Conservation (phyloP, 2,888 invertebrate species). For the Drosophila parthenogenetica region DNA sequence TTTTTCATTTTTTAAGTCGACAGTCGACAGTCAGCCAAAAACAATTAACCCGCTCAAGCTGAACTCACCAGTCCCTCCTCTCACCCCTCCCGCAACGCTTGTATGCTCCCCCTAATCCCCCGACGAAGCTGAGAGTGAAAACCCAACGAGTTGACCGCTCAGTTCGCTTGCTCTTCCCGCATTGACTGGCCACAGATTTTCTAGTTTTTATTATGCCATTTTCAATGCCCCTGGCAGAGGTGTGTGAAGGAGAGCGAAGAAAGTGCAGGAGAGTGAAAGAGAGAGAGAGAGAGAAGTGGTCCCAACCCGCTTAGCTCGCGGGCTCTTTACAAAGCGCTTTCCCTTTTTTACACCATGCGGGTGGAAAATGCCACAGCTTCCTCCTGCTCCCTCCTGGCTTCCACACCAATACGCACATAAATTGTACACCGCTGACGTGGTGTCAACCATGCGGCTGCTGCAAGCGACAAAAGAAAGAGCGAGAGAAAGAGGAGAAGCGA, state of each 20-base stretch:
- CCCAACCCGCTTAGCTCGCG: constrained; percentile 48
- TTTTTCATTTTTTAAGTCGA: constrained; percentile 35
- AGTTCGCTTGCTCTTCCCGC: constrained; percentile 48
- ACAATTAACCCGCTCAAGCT: constrained; percentile 66
- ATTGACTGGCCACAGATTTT: constrained; percentile 73
- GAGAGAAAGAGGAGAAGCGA: constrained; percentile 5
- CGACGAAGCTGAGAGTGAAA: constrained; percentile 2
- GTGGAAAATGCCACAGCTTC: constrained; percentile 18
- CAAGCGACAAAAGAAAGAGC: constrained; percentile 4
- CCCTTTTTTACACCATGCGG: constrained; percentile 36
- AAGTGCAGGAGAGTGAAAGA: neutral
- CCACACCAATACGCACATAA: constrained; percentile 52
- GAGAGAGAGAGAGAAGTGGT: neutral
- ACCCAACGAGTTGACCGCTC: constrained; percentile 42
- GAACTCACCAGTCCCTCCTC: constrained; percentile 19
- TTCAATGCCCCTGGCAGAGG: constrained; percentile 1
- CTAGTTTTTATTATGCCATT: constrained; percentile 57
- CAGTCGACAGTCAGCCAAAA: constrained; percentile 68
- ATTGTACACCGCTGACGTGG: constrained; percentile 63
- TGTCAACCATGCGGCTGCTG: constrained; percentile 54
- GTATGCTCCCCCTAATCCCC: neutral
- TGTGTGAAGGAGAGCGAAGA: neutral
- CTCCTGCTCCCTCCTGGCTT: neutral
- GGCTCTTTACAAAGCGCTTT: constrained; percentile 46
- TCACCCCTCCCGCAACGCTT: neutral